A percentile compares a stretch with the other conserved stretches of the same genome.
Evolutionary conservation across 2,888 invertebrate genomes (phyloP).

Genomic region (Ligdia adustata): DNA sequence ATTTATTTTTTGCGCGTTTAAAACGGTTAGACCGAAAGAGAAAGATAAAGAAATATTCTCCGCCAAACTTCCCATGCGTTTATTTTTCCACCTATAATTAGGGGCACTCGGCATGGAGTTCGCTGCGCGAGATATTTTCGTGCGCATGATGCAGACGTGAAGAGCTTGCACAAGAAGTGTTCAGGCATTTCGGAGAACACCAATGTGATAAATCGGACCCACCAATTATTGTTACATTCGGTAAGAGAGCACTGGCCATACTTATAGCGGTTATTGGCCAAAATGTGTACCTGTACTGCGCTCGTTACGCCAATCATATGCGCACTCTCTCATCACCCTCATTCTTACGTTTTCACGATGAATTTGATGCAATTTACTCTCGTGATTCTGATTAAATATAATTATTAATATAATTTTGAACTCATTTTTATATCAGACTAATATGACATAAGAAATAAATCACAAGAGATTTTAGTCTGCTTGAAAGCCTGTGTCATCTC

Average conservation of each 20-base stretch:
- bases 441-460: too few species aligned
- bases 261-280: slow-evolving; percentile 80
- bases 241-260: slow-evolving; percentile 77
- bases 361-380: slow-evolving; percentile 8
- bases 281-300: slow-evolving; percentile 76
- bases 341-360: slow-evolving; percentile 12
- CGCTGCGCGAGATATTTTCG: slow-evolving; percentile 76
- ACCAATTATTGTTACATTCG: slow-evolving; percentile 82
- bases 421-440: too few species aligned
- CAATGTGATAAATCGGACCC: slow-evolving; percentile 81
- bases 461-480: too few species aligned
- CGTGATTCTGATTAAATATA: slow-evolving; percentile 10
- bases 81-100: slow-evolving; percentile 81
- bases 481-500: too few species aligned
- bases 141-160: slow-evolving; percentile 78
- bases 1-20: slow-evolving; percentile 69
- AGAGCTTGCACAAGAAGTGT: slow-evolving; percentile 79
- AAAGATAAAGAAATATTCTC: slow-evolving; percentile 63
- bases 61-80: slow-evolving; percentile 71
- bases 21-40: slow-evolving; percentile 65
- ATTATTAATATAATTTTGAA: too few species aligned
- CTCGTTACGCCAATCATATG: slow-evolving; percentile 78
- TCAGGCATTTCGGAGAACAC: slow-evolving; percentile 79
- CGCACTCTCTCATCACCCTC: slow-evolving; percentile 19
- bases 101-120: slow-evolving; percentile 70